phyloP scores from a whole-genome alignment of 35 echinoderm and acorn worm genomes.

The Apostichopus parvimensis region DNA sequence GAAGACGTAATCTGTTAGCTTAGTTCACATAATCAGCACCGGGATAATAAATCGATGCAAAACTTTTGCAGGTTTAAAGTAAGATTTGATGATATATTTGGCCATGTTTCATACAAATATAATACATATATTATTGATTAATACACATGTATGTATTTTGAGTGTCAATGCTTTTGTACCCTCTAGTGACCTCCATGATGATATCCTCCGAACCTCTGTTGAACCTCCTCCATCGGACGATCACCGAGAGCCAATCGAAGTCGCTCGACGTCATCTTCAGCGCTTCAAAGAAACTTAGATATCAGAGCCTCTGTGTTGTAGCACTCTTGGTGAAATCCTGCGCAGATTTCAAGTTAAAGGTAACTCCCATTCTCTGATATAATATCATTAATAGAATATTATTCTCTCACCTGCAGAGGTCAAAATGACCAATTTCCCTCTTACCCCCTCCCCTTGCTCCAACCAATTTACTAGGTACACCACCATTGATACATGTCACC shows the following conservation, averaged over 20 bases:
- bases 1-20: no score
- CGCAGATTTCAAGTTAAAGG: conserved; percentile 16
- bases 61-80: no score
- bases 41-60: no score
- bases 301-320: not conserved
- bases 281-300: conserved; percentile 6
- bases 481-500: no score
- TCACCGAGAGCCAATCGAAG: not conserved
- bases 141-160: not conserved
- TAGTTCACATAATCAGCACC: no score
- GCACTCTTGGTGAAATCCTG: conserved; percentile 4
- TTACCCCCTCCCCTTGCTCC: no score
- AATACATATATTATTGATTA: not conserved
- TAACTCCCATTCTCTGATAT: not conserved
- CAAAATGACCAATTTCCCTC: no score
- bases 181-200: conserved; percentile 30
- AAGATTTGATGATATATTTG: no score
- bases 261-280: not conserved
- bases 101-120: no score
- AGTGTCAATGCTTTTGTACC: not conserved
- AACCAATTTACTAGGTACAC: no score
- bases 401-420: no score
- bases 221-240: not conserved
- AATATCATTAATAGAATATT: no score
- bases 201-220: conserved; percentile 23